Base-by-base conservation (phyloP, 2,797 vertebrate genomes). In the Sebastes matsubarae region DNA sequence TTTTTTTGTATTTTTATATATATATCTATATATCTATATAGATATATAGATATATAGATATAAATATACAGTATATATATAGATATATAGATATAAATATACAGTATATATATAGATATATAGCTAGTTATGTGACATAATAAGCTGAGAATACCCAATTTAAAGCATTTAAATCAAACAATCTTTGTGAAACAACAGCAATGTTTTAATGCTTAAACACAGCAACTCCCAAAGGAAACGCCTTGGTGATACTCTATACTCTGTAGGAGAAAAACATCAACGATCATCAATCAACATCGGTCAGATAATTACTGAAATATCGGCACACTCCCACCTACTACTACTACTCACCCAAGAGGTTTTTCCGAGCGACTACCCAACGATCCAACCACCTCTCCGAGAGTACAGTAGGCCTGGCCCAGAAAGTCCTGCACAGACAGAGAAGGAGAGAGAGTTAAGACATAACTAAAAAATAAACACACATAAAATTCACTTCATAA, bases 321-420 rank as follows among this genome's bases (percentile, higher is more conserved):
- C 14, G 8, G 7, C 61, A 79, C 32, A 22, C 3, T 54, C 24
- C 12, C 61, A 72, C 57, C 24, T 25, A 30, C 8, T 88, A 96
- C 8, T 88, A 96, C 98, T 98, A 97, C 98, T 98, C 94, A 99
- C 98, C 96, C 94, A 46, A 99, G 96, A 84, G 97, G 63, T 83
- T 98, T 99, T 91, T 99, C 97, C 89, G 96, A 81, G 68, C 97
- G 97, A 90, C 98, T 97, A 81, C 98, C 98, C 90, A 97, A 92
- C 7, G 98, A 99, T 70, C 98, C 98, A 68, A 99, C 98, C 90
- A 99, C 96, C 93, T 99, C 98, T 82, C 98, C 98, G 32, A 99
- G 93, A 1, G 98, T 98, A 88, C 97, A 99, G 82, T 94, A 93
- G 59, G 97, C 98, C 89, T 99, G 98, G 81, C 98, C 98, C 92